A percentile compares a stretch with the other conserved stretches of the same genome.
phyloP scores from a whole-genome alignment of 2,113 vertebrate species.

The Alethe diademata region DNA sequence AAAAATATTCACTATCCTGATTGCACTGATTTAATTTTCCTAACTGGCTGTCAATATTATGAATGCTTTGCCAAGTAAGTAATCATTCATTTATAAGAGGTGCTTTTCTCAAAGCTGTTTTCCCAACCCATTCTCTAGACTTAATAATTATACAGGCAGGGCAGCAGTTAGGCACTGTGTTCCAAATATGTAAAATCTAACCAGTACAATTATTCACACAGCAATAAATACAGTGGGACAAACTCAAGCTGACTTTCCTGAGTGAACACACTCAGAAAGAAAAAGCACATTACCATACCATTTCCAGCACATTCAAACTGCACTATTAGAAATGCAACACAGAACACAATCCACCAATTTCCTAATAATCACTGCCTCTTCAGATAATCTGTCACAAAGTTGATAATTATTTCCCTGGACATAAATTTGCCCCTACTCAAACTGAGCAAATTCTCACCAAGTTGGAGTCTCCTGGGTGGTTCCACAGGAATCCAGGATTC shows the following conservation, averaged over 20 bases:
- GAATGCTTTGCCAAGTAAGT: background rate
- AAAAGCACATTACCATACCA: background rate
- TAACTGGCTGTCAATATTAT: slow-evolving; percentile 20
- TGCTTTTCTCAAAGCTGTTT: slow-evolving; percentile 3
- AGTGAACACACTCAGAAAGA: background rate
- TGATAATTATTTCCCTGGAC: background rate
- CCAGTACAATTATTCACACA: background rate
- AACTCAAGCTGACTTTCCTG: background rate
- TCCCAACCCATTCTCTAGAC: background rate
- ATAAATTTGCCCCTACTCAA: background rate
- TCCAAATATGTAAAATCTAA: background rate
- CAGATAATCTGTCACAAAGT: background rate
- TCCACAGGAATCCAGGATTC: background rate
- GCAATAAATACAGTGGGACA: slow-evolving; percentile 2
- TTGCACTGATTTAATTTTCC: slow-evolving; percentile 4
- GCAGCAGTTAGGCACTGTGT: background rate
- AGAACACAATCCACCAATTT: background rate
- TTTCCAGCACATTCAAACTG: background rate
- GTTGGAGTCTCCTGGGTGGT: background rate
- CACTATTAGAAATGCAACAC: background rate
- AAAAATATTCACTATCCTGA: slow-evolving; percentile 15
- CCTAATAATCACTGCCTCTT: background rate
- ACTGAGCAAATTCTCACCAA: background rate
- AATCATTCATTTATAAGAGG: slow-evolving; percentile 1
- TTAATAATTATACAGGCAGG: slow-evolving; percentile 26